Evolutionary conservation across 2,888 invertebrate genomes (phyloP).

Genomic region (Gastrophysa polygoni): DNA sequence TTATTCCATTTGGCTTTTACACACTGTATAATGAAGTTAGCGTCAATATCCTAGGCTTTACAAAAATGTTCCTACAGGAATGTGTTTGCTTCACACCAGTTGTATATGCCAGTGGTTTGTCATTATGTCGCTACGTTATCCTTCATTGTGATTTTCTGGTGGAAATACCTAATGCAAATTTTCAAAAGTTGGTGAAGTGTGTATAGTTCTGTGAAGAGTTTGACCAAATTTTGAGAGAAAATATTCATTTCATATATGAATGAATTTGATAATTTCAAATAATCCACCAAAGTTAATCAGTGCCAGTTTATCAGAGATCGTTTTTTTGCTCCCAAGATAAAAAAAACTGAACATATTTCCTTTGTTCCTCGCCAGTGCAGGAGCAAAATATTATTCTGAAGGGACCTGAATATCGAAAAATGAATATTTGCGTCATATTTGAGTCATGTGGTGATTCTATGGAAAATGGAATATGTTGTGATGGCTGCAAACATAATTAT

Average conservation of each 20-base stretch:
- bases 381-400: slow-evolving; percentile 8
- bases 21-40: too few species aligned
- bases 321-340: slow-evolving; percentile 11
- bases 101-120: too few species aligned
- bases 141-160: slow-evolving; percentile 4
- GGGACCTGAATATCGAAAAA: slow-evolving; percentile 8
- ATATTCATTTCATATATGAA: slow-evolving; percentile 5
- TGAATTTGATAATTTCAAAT: slow-evolving; percentile 6
- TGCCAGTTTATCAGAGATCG: slow-evolving; percentile 6
- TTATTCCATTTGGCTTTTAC: too few species aligned
- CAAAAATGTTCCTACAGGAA: too few species aligned
- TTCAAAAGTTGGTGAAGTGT: slow-evolving; percentile 4
- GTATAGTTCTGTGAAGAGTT: slow-evolving; percentile 4
- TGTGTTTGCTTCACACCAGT: too few species aligned
- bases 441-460: slow-evolving; percentile 12
- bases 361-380: slow-evolving; percentile 10
- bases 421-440: slow-evolving; percentile 7
- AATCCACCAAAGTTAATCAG: slow-evolving; percentile 6
- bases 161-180: slow-evolving; percentile 5
- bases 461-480: slow-evolving; percentile 12
- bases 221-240: slow-evolving; percentile 9
- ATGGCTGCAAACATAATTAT: slow-evolving; percentile 11
- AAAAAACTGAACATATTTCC: slow-evolving; percentile 1
- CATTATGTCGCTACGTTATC: too few species aligned
- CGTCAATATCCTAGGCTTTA: too few species aligned